These are phyloP conservation scores for Spatula clypeata DNA, from an alignment of 2,797 vertebrate species.

Conservation along the genomic window DNA sequence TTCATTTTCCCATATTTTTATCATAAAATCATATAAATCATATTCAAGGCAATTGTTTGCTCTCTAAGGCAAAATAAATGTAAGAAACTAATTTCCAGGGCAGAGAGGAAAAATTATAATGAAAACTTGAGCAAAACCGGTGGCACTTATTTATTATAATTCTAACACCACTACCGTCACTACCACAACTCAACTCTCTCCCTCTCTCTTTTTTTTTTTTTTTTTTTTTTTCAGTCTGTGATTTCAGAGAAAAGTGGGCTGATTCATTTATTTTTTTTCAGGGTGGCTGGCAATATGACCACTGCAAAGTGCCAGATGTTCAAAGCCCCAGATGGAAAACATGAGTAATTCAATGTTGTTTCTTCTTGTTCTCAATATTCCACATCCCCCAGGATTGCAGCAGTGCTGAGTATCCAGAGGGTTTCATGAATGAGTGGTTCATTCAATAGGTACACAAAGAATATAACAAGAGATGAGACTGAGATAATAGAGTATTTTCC, in stretches of 20 bases:
- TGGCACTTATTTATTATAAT: neutral
- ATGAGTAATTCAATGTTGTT: neutral
- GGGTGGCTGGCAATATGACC: neutral
- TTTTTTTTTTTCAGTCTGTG: neutral
- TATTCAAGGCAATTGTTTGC: neutral
- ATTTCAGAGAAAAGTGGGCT: neutral
- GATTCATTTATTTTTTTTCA: neutral
- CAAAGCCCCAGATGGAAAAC: neutral
- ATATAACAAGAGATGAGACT: neutral
- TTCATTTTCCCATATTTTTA: neutral
- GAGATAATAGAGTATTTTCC: neutral
- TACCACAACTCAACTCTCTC: too few species aligned
- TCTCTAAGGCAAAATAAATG: neutral
- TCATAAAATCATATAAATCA: neutral
- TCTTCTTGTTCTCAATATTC: neutral
- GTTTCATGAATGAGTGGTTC: neutral
- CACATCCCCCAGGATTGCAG: neutral
- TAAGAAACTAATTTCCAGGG: neutral
- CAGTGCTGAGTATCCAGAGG: neutral
- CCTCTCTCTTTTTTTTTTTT: too few species aligned
- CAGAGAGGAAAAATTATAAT: neutral
- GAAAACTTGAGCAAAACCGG: neutral
- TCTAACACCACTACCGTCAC: rapidly evolving
- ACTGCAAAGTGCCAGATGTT: neutral
- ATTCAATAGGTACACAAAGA: neutral